Base-by-base conservation (phyloP, 2,797 vertebrate species). In the Psittacula derbiana region DNA sequence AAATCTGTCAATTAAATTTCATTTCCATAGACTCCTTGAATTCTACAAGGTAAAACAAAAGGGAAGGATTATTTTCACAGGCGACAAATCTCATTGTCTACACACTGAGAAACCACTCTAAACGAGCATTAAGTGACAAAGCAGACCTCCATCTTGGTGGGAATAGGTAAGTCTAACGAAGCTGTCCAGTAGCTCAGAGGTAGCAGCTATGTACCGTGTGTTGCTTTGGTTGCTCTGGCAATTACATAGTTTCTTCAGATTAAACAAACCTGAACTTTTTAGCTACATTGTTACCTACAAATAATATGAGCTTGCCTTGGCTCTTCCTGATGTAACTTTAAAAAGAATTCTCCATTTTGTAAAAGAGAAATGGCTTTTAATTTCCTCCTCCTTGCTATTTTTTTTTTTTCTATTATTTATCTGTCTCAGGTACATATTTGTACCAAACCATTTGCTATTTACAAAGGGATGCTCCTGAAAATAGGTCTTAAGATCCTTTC, bases 161-260 rank as follows among this genome's bases (percentile, higher is more conserved):
- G 52, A 89, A 61, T 2, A 2, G 31, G 53, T 11, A 21, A 78
- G 71, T 89, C 91, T 90, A 92, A 92, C 14, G 52, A 93, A 95
- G 91, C 76, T 0, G 0, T 46, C 76, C 66, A 72, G 78, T 73
- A 94, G 88, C 86, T 92, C 90, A 76, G 95, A 96, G 96, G 96
- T 95, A 97, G 96, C 47, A 92, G 90, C 94, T 93, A 94, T 74
- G 80, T 87, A 92, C 71, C 67, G 27, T 74, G 50, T n/a, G 86
- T 71, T 81, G 82, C 95, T 97, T 96, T 96, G 95, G 94, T 95
- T 96, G 90, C 73, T 94, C 86, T 52, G 92, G 72, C 80, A 87
- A 71, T 92, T 85, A 80, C 3, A 61, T 19, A 65, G 86, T 87
- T 87, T 92, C 82, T 92, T 82, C 75, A 91, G 75, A 88, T 79